Evolutionary conservation across 2,888 invertebrate species (phyloP).

Genomic region (Falcaria lacertinaria): DNA sequence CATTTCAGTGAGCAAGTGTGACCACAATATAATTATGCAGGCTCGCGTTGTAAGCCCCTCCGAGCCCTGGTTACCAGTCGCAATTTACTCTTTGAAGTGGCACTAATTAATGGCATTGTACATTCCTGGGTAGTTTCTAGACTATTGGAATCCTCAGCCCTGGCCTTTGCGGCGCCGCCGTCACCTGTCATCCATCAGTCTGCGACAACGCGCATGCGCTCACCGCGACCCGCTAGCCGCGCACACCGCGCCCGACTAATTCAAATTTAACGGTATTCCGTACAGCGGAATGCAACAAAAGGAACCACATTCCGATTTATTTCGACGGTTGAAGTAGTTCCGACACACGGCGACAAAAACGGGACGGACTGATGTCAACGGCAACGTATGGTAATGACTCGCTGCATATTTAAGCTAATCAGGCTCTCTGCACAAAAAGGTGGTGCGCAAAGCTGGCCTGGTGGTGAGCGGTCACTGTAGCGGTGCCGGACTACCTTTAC

Average conservation of each 20-base stretch:
- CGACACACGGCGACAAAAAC: conserved; percentile 55
- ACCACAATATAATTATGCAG: conserved; percentile 3
- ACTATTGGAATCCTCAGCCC: conserved; percentile 43
- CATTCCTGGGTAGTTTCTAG: conserved; percentile 37
- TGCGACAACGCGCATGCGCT: conserved; percentile 69
- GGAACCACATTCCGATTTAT: conserved; percentile 1
- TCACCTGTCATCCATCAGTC: conserved; percentile 80
- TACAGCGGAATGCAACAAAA: background rate
- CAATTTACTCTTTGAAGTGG: conserved; percentile 33
- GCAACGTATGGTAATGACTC: conserved; percentile 45
- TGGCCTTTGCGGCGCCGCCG: conserved; percentile 40
- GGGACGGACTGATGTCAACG: conserved; percentile 52
- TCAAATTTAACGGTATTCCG: conserved; percentile 72
- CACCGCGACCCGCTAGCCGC: conserved; percentile 30
- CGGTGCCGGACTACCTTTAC: no score
- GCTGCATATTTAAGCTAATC: conserved; percentile 26
- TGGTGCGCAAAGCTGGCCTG: no score
- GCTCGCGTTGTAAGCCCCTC: conserved; percentile 13
- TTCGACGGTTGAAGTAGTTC: conserved; percentile 29
- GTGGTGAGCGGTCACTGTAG: no score
- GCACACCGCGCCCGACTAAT: conserved; percentile 42
- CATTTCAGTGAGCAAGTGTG: conserved; percentile 5
- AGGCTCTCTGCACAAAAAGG: conserved; percentile 14
- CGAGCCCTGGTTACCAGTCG: conserved; percentile 38
- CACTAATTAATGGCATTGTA: conserved; percentile 38